Percentiles rank a stretch among this genome's conserved stretches.
Conservation (phyloP, 2,888 invertebrate genomes). For the Pristionchus arcanus region DNA sequence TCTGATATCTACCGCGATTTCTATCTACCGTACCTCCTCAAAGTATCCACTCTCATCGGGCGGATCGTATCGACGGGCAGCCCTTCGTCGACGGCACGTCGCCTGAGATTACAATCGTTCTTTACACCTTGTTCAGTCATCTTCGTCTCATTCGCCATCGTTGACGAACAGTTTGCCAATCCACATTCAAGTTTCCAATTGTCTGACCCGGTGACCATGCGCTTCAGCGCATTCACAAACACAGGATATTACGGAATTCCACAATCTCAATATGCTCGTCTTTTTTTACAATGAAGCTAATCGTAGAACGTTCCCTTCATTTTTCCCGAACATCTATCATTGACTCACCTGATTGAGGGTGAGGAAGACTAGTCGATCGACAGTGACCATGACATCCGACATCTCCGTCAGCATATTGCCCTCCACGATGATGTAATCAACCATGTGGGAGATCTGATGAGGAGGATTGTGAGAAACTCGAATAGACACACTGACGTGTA, state of each 20-base stretch:
- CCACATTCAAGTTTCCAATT: too few relatives aligned
- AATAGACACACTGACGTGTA: too few relatives aligned
- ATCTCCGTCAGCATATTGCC: conserved; percentile 78
- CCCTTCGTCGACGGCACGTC: conserved; percentile 71
- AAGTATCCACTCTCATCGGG: conserved; percentile 92
- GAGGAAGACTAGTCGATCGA: conserved; percentile 72
- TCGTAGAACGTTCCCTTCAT: too few relatives aligned
- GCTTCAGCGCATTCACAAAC: background rate
- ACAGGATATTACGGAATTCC: too few relatives aligned
- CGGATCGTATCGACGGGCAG: conserved; percentile 85
- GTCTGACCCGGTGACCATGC: background rate
- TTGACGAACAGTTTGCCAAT: too few relatives aligned
- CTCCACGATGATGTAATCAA: conserved; percentile 72
- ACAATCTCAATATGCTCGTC: too few relatives aligned
- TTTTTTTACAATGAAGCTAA: too few relatives aligned
- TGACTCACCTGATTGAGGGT: conserved; percentile 67
- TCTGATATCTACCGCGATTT: too few relatives aligned
- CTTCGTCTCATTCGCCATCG: too few relatives aligned
- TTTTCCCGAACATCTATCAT: background rate
- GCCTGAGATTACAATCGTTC: conserved; percentile 59
- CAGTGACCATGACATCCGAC: conserved; percentile 61
- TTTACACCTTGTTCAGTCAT: background rate
- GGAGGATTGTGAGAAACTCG: too few relatives aligned
- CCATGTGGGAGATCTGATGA: conserved; percentile 22
- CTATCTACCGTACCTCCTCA: conserved; percentile 58